phyloP scores from a whole-genome alignment of 1,140 invertebrate species.

The Apis dorsata region DNA sequence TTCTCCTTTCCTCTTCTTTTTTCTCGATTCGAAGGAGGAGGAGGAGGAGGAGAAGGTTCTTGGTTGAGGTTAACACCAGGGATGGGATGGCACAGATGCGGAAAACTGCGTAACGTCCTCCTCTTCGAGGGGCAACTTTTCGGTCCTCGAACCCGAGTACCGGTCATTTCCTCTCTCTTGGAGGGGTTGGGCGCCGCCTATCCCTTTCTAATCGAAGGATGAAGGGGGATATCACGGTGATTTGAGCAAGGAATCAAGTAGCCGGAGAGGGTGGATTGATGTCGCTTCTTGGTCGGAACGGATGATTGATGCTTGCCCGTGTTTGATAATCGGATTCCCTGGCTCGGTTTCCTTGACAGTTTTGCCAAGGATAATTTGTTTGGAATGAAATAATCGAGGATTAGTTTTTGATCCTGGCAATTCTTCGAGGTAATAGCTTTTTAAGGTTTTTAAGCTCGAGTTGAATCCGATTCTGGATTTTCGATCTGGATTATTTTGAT shows the following conservation, averaged over 20 bases:
- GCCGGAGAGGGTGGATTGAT: conserved; percentile 6
- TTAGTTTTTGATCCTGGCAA: neutral
- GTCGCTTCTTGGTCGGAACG: conserved; percentile 14
- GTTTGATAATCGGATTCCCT: neutral
- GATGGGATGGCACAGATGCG: conserved; percentile 69
- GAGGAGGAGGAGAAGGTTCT: neutral
- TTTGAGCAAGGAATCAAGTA: conserved; percentile 26
- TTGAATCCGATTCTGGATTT: neutral
- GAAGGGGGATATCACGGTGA: conserved; percentile 35
- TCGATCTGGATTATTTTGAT: neutral
- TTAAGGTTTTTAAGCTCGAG: too few species aligned
- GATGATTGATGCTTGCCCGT: conserved; percentile 16
- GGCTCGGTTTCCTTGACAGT: neutral
- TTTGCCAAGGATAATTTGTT: neutral
- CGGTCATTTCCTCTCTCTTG: neutral
- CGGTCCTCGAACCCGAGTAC: conserved; percentile 1
- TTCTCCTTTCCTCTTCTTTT: neutral
- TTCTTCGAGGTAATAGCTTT: too few species aligned
- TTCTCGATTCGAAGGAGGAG: neutral
- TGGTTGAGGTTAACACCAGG: conserved; percentile 43
- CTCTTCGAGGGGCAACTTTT: neutral
- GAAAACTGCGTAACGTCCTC: conserved; percentile 66
- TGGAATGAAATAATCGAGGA: neutral
- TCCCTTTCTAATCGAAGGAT: conserved; percentile 37
- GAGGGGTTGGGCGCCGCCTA: neutral